Evolutionary conservation across 2,113 vertebrate species (phyloP), one percentile per base, ranked within the genome.

Genomic region (Cebidichthys violaceus): DNA sequence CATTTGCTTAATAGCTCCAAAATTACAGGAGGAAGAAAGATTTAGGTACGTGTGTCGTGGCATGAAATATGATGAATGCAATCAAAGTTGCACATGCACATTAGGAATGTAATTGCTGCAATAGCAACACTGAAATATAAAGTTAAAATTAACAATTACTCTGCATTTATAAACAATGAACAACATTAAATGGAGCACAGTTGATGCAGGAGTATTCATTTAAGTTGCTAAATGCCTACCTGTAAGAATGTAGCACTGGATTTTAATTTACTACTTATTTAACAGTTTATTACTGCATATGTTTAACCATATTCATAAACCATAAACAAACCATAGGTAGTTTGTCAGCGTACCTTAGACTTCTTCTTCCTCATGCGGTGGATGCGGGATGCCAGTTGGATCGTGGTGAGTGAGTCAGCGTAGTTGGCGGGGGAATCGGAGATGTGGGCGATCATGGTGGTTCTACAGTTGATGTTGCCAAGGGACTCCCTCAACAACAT

Each of bases 401-500:
- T 93, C 0, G 98, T 99, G 89, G 94, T 97, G 81, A 99, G 97
- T 0, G 97, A 98, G 89, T 99, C 98, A 4, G 96, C 94, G 3
- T 97, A 98, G 94, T 95, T 95, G 77, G 95, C 93, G 0, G 97
- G 96, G 1, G 96, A 96, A 57, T 98, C 97, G 0, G 98, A 99
- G 92, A 99, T 96, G 83, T 99, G 98, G 1, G 97, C 96, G 39
- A 99, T 98, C 97, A 99, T 99, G 79, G 97, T 99, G 82, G 97
- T 96, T 75, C 97, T 95, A 89, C 98, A 99, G 95, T 95, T 96
- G 90, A 97, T 95, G 90, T 98, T 96, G 86, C 97, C 97, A 92
- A 99, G 96, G 0, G 97, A 97, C 93, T 99, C 98, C 88, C 96
- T 96, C 88, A 99, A 94, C 88, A 99, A 83, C 97, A 97, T 97